Conservation (phyloP, 2,888 invertebrate genomes). For the Drosophila gaucha region DNA sequence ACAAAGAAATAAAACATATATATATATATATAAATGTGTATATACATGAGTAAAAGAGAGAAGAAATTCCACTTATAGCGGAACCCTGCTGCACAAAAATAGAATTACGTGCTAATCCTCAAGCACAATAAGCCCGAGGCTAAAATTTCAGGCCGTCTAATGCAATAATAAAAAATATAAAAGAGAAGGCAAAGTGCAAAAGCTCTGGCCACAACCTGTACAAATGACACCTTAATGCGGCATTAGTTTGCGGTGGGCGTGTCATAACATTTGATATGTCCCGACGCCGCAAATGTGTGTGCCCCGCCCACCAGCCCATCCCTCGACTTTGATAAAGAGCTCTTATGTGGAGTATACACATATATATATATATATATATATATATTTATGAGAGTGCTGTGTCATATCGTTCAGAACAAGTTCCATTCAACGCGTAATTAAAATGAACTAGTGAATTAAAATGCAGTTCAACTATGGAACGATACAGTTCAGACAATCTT, state of each 20-base stretch:
- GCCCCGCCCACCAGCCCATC: neutral
- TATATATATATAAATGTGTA: constrained; percentile 3
- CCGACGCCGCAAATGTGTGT: neutral
- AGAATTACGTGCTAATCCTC: constrained; percentile 58
- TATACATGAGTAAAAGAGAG: constrained; percentile 7
- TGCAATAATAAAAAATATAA: constrained; percentile 33
- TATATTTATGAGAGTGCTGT: neutral
- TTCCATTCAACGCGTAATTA: too few relatives aligned
- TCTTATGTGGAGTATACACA: too few relatives aligned
- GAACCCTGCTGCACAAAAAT: constrained; percentile 19
- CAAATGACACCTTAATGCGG: constrained; percentile 62
- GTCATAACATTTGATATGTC: constrained; percentile 50
- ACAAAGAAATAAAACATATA: constrained; percentile 14
- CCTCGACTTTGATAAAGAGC: neutral
- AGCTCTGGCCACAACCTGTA: constrained; percentile 45
- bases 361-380: neutral
- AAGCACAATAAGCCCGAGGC: constrained; percentile 42
- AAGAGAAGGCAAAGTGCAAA: constrained; percentile 33
- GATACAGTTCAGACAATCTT: neutral
- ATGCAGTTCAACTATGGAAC: neutral
- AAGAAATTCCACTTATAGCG: constrained; percentile 21
- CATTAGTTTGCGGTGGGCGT: constrained; percentile 55
- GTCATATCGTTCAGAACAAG: neutral
- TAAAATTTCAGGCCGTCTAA: constrained; percentile 38
- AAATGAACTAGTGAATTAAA: neutral